Evolutionary conservation across 2,113 vertebrate genomes (phyloP), one percentile per base, ranked within the genome.

Genomic region (Dinomys branickii): DNA sequence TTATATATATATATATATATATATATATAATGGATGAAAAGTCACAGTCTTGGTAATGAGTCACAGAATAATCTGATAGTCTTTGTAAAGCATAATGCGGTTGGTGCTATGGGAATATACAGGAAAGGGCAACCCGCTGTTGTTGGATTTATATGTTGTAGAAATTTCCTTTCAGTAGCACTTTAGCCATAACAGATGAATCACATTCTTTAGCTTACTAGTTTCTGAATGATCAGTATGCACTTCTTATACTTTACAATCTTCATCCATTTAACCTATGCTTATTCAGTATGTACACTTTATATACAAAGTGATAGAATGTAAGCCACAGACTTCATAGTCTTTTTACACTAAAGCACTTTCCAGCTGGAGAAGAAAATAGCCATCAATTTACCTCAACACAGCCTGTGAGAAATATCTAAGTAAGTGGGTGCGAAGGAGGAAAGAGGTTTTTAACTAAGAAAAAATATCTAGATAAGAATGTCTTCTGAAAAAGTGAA

Each of bases 331-430:
- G 54, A 90, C 33, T 94, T 91, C 44, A 61, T 38, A 94, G 26
- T 3, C 75, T 90, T 95, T 92, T 95, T 92, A 87, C 26, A 71
- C n/a, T 80, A 88, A 61, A 80, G 56, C 44, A 95, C 24, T 69
- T 44, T 84, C 71, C 26, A 88, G 54, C 19, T 71, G 5, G 35
- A 87, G 78, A 93, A 84, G 81, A 94, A 88, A 77, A 89, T n/a
- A 91, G 28, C 80, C 22, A 67, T 81, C 24, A 85, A 4, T 67
- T n/a, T 3, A 75, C 19, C 38, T 88, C 78, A 80, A 90, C 16
- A 81, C 12, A 58, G 35, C 3, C 58, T 84, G 1, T 73, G 61
- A 94, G 24, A 95, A 90, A 71, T 11, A 71, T 30, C 28, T 61
- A 93, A 94, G 85, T 93, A 85, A 93, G 38, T 35, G 73, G 73